Conservation (phyloP, 2,113 vertebrate genomes). For the Raja brachyura region DNA sequence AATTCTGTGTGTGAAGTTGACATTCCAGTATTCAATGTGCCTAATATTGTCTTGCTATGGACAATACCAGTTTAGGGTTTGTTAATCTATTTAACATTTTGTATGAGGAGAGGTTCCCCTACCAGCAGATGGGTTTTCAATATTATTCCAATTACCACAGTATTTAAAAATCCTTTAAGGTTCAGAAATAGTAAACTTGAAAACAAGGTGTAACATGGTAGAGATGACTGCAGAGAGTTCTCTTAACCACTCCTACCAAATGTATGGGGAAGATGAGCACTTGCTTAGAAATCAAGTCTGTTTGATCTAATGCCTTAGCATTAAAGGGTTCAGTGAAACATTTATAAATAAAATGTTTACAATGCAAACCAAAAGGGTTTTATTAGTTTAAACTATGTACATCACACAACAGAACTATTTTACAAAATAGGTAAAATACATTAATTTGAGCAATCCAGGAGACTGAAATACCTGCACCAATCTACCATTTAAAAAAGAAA, state of each 20-base stretch:
- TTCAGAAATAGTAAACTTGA: neutral
- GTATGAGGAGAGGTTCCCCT: neutral
- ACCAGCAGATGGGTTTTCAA: no score
- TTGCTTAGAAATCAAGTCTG: neutral
- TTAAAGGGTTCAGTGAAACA: neutral
- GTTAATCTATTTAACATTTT: neutral
- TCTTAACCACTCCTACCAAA: neutral
- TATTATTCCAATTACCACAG: neutral
- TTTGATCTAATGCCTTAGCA: neutral
- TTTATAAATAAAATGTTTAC: constrained; percentile 29
- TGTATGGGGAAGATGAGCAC: neutral
- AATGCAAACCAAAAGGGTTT: constrained; percentile 28
- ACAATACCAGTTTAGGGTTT: no score
- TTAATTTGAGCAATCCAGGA: constrained; percentile 27
- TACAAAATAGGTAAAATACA: constrained; percentile 3
- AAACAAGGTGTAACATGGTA: neutral
- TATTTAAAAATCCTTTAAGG: neutral
- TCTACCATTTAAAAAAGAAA: constrained; percentile 15
- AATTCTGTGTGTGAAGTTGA: neutral
- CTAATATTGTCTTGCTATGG: no score
- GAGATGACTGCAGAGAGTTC: neutral
- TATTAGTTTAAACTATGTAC: constrained; percentile 34
- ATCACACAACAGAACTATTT: neutral
- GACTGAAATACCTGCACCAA: constrained; percentile 19
- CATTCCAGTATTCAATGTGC: neutral